Evolutionary conservation across 2,113 vertebrate species (phyloP).

Genomic region (Kryptolebias marmoratus): DNA sequence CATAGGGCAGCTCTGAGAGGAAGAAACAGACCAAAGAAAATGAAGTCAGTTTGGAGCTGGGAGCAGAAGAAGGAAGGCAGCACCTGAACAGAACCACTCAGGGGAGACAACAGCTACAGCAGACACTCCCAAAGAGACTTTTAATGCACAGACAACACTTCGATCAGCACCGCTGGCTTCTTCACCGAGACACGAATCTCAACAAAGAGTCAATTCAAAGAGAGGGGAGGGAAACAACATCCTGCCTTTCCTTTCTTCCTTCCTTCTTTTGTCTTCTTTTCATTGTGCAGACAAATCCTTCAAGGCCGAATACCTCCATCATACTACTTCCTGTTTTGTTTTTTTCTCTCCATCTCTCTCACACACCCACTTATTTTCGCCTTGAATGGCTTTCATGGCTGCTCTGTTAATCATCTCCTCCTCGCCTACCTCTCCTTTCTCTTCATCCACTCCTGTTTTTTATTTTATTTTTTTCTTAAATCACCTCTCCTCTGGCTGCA

Average conservation of each 20-base stretch:
- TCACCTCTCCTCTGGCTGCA: conserved; percentile 34
- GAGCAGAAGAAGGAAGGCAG: conserved; percentile 36
- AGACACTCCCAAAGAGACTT: conserved; percentile 46
- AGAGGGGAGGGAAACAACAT: conserved; percentile 26
- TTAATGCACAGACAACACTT: conserved; percentile 64
- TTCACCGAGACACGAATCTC: conserved; percentile 49
- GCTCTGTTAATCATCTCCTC: conserved; percentile 49
- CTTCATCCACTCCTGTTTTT: background rate
- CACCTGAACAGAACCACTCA: conserved; percentile 50
- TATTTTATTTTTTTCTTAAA: conserved; percentile 38
- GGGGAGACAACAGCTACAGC: conserved; percentile 44
- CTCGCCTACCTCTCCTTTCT: conserved; percentile 18
- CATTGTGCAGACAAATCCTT: conserved; percentile 27
- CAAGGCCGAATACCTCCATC: conserved; percentile 31
- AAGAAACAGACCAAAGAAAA: conserved; percentile 66
- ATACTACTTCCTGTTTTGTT: conserved; percentile 24
- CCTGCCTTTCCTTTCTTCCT: conserved; percentile 13
- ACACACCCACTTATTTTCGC: conserved; percentile 27
- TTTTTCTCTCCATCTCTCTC: conserved; percentile 1
- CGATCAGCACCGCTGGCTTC: conserved; percentile 52
- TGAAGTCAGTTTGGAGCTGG: conserved; percentile 56
- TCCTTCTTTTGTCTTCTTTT: conserved; percentile 17
- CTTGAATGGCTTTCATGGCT: conserved; percentile 34
- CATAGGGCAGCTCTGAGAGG: conserved; percentile 96
- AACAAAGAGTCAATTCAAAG: conserved; percentile 46